These are phyloP conservation scores for Alviniconcha marisindica DNA, from an alignment of 1,140 invertebrate genomes.

Conservation along the genomic window DNA sequence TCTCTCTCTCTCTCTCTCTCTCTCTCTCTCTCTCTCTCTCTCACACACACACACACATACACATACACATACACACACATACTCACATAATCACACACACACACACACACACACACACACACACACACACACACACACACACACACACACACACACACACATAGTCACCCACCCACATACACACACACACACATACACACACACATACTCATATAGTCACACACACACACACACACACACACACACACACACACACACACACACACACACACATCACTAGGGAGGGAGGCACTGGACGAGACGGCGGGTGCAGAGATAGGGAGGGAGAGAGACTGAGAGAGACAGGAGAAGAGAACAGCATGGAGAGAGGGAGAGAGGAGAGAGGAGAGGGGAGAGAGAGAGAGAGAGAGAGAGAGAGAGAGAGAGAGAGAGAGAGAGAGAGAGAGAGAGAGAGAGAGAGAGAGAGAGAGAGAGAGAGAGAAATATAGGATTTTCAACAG, in stretches of 20 bases:
- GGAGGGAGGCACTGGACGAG: constrained; percentile 18
- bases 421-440: neutral
- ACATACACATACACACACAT: neutral
- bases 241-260: neutral
- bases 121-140: neutral
- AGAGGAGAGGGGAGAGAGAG: neutral
- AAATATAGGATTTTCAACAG: neutral
- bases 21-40: neutral
- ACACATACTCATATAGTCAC: too few relatives aligned
- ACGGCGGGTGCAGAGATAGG: neutral
- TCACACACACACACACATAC: neutral
- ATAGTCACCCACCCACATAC: neutral
- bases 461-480: neutral
- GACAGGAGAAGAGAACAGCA: neutral
- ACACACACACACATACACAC: too few relatives aligned
- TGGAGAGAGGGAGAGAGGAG: constrained; percentile 15
- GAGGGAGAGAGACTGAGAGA: constrained; percentile 24
- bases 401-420: constrained; percentile 27
- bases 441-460: constrained; percentile 13
- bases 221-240: neutral
- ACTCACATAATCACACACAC: neutral
- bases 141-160: neutral
- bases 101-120: neutral
- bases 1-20: constrained; percentile 15
- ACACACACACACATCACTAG: neutral